A percentile compares a stretch with the other conserved stretches of the same genome.
phyloP scores from a whole-genome alignment of 53 echinoderm and acorn worm species.

The Henricia sp. region DNA sequence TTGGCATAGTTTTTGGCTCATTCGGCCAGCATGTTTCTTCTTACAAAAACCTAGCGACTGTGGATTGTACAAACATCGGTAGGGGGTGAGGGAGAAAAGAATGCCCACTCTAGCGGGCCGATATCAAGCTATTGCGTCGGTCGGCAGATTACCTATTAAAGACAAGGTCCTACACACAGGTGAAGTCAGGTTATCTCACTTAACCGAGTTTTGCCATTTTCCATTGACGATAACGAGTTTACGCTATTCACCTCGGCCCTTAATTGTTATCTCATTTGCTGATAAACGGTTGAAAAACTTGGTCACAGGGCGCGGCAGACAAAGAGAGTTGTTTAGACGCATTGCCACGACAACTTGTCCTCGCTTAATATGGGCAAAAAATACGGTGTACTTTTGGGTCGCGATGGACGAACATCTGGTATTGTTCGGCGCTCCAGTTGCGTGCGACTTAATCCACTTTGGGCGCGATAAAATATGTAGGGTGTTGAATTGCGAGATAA shows the following conservation, averaged over 20 bases:
- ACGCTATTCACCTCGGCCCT: constrained; percentile 24
- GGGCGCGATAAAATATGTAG: constrained; percentile 33
- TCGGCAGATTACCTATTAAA: constrained; percentile 22
- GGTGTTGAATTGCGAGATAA: constrained; percentile 43
- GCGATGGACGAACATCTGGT: constrained; percentile 10
- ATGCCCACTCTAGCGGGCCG: constrained; percentile 24
- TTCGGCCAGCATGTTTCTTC: constrained; percentile 6
- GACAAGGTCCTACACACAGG: constrained; percentile 22
- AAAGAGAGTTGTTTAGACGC: constrained; percentile 9
- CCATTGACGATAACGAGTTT: not conserved
- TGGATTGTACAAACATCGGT: constrained; percentile 17
- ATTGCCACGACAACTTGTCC: not conserved
- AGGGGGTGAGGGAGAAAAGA: constrained; percentile 38
- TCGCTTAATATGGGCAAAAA: constrained; percentile 9
- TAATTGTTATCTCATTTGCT: constrained; percentile 47
- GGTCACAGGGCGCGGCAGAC: constrained; percentile 28
- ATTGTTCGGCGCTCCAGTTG: constrained; percentile 37
- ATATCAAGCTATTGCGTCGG: constrained; percentile 14
- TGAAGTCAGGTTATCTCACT: constrained; percentile 39
- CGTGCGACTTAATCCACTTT: constrained; percentile 37
- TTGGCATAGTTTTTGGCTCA: constrained; percentile 15
- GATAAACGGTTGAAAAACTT: constrained; percentile 15
- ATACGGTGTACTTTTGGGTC: constrained; percentile 8
- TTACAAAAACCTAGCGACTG: constrained; percentile 2
- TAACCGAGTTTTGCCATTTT: constrained; percentile 37